Evolutionary conservation across 2,113 vertebrate species (phyloP), one percentile per base, ranked within the genome.

Genomic region (Cepphus grylle): DNA sequence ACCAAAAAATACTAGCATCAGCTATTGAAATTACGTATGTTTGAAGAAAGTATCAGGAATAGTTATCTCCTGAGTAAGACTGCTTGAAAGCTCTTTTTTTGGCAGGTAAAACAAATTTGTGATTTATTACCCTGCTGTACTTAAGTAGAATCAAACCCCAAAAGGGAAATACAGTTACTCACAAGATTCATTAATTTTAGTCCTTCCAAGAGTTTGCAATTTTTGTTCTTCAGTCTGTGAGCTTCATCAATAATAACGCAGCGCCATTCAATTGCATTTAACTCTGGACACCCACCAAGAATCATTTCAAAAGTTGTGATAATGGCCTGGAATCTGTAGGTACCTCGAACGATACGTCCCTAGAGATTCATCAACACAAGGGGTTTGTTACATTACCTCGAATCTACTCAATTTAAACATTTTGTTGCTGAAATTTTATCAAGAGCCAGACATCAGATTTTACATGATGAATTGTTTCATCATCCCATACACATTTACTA

Each of bases 231-330:
- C 96, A 99, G 98, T 36, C 99, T 98, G 97, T 99, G 99, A 81
- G 99, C 99, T 97, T 99, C 99, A 88, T 99, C 99, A 89, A 99
- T 99, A 97, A 99, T 99, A 82, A 99, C 99, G 15, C 99, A 99
- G 15, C 99, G 98, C 99, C 99, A 99, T 32, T 99, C 99, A 72
- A 99, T 99, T 47, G 99, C 99, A 94, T 99, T 99, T 94, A 99
- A 98, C 86, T 99, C 99, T 21, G 99, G 99, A 96, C 99, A 99
- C 80, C 99, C 99, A 65, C 99, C 99, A 97, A 99, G 98, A 97
- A 99, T 99, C 99, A 99, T 99, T 98, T 99, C 99, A 95, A 99
- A 99, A 12, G 99, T 99, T 70, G 99, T 99, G 97, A 99, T 99
- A 78, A 99, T 98, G 61, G 99, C 99, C 94, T 99, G 99, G 97